phyloP scores from a whole-genome alignment of 1,140 invertebrate genomes.

The Drusus annulatus region DNA sequence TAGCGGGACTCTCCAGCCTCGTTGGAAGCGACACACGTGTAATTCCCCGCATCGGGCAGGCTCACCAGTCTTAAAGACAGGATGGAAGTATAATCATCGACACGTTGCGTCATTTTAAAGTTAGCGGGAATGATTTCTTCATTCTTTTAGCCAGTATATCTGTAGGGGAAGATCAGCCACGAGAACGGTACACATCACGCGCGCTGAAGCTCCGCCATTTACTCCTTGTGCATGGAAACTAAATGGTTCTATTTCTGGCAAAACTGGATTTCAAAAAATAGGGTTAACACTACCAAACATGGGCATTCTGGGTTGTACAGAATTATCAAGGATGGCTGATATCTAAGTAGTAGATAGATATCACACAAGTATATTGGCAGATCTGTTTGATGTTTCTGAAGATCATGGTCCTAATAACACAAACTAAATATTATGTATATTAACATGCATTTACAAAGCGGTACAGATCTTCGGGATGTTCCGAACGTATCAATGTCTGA shows the following conservation, averaged over 20 bases:
- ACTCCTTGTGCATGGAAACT: constrained; percentile 76
- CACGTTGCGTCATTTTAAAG: constrained; percentile 55
- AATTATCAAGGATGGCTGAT: neutral
- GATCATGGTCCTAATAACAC: constrained; percentile 23
- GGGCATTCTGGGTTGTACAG: constrained; percentile 8
- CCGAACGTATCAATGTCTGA: constrained; percentile 3
- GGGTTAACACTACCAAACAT: constrained; percentile 28
- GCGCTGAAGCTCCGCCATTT: constrained; percentile 79
- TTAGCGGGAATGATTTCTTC: constrained; percentile 48
- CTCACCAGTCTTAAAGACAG: constrained; percentile 62
- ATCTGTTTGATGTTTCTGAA: constrained; percentile 5
- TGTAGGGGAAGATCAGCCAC: constrained; percentile 80
- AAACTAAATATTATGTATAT: constrained; percentile 21
- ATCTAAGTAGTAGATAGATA: neutral
- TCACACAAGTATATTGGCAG: neutral
- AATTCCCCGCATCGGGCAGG: constrained; percentile 74
- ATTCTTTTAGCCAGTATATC: constrained; percentile 74
- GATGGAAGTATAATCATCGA: constrained; percentile 64
- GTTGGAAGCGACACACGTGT: constrained; percentile 85
- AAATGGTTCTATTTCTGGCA: constrained; percentile 80
- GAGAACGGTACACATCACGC: constrained; percentile 80
- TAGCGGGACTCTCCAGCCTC: constrained; percentile 80
- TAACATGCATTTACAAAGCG: constrained; percentile 50
- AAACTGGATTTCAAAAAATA: constrained; percentile 70
- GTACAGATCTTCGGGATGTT: constrained; percentile 24